phyloP scores from a whole-genome alignment of 2,888 invertebrate species.

The Linnaemya vulpina region DNA sequence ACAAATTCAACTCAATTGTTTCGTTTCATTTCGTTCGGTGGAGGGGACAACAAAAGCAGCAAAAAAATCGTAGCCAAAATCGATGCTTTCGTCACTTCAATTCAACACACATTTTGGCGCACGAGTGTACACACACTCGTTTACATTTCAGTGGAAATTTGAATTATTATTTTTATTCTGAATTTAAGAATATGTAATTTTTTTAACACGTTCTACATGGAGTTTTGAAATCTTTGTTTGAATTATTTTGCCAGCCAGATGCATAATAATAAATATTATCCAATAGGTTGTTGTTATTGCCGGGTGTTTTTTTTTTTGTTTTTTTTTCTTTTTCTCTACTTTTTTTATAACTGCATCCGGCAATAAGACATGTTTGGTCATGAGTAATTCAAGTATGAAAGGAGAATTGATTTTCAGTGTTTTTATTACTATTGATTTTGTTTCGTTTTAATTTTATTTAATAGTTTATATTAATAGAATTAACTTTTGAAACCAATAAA shows the following conservation, averaged over 20 bases:
- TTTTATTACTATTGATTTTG: not conserved
- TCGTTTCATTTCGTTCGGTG: slow-evolving; percentile 22
- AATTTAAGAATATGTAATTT: slow-evolving; percentile 23
- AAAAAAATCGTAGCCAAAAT: slow-evolving; percentile 3
- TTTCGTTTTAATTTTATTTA: not conserved
- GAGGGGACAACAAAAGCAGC: slow-evolving; percentile 13
- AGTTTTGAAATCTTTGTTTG: slow-evolving; percentile 45
- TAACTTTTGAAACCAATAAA: too few species aligned
- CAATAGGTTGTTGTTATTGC: slow-evolving; percentile 19
- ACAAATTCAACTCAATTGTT: not conserved
- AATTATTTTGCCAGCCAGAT: slow-evolving; percentile 3
- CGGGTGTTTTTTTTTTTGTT: slow-evolving; percentile 1
- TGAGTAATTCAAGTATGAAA: slow-evolving; percentile 42
- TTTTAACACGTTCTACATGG: slow-evolving; percentile 36
- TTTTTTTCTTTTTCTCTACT: slow-evolving; percentile 3
- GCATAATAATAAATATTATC: not conserved
- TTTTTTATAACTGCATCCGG: slow-evolving; percentile 60
- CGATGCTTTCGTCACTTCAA: slow-evolving; percentile 60
- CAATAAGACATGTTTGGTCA: slow-evolving; percentile 1
- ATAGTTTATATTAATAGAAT: too few species aligned
- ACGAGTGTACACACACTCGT: not conserved
- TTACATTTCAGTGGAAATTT: slow-evolving; percentile 17
- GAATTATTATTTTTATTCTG: not conserved
- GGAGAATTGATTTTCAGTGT: slow-evolving; percentile 29
- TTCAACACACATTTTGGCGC: slow-evolving; percentile 7